Base-by-base conservation (phyloP, 2,113 vertebrate species). In the Dicaeum eximium region DNA sequence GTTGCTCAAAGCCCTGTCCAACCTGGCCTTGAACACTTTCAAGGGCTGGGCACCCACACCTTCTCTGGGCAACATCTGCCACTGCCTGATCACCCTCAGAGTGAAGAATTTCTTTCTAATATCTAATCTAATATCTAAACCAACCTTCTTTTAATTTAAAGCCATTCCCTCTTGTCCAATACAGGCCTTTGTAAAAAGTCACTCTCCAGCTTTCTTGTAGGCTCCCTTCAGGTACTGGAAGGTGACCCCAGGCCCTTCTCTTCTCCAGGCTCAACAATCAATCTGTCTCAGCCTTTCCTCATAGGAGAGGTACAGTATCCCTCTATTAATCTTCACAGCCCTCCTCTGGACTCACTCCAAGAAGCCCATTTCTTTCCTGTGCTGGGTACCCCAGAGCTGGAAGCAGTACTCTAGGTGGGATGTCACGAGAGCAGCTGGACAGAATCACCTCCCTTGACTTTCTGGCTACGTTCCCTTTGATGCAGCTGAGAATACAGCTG, bases 361-460 rank as follows among this genome's bases (percentile, higher is more conserved):
- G 1, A 42, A 25, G 15, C 33, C 31, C 10, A 37, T 58, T 37
- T 80, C 6, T 73, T 58, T 51, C 33, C 33, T 38, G 4, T 10
- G 28, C 15, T n/a, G 60, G 5, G 4, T 7, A 37, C 4, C 12
- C 6, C 18, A 79, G 21, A 56, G 4, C 20, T 56, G 65, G 30
- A 56, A 18, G 35, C 25, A 48, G 19, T 44, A 37, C 18, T 73
- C 27, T 31, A 65, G 27, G 15, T 28, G 22, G 37, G 27, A 50
- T 44, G 17, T 38, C 31, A 28, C 0, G 0, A 66, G 15, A 28
- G 19, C 18, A 16, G 22, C 24, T 50, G 50, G 15, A 65, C 8
- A 33, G 35, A 72, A 37, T 44, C 12, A 19, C 8, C 8, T 50
- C 10, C 31, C 27, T 44, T 15, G 33, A 37, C 15, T 54, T 42